Evolutionary conservation across 2,113 vertebrate species (phyloP), one percentile per base, ranked within the genome.

Genomic region (Ictalurus furcatus): DNA sequence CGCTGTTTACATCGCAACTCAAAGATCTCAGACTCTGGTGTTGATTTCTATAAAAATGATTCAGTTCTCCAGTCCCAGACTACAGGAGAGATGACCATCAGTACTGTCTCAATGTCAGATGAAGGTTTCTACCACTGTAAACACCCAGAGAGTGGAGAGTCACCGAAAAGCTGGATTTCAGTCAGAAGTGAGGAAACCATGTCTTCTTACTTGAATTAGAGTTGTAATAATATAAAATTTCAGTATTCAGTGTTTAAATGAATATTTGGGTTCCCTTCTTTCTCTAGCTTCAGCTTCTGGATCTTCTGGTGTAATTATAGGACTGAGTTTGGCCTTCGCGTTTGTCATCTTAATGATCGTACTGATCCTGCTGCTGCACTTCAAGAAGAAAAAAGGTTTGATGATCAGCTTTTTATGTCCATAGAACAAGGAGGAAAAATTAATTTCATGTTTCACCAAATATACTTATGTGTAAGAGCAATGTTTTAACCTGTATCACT

Each of bases 31-130:
- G 17, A 61, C 23, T 11, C 2, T 34, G 84, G 6, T 80, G 25
- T 84, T 23, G 25, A 87, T 52, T 94, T 93, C 91, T 91, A 87
- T 23, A 94, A 90, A 90, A 90, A 93, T 0, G 92, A 67, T 28
- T 0, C 0, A 12, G 2, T 40, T 56, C 30, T 34, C 34, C 58
- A 61, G 58, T 5, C 3, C 58, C 58, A 61, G 58, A 61, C 58
- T 61, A 61, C 17, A 61, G 58, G 58, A 61, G 58, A 61, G 58
- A 61, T 61, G 58, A 61, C 16, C 58, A 61, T 61, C 58, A 4
- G 4, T 61, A 61, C 17, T 61, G 58, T 61, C 19, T 61, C 58
- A 58, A 21, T 21, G 58, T 61, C 58, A 61, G 58, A 61, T 61
- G 58, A 61, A 61, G 58, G 19, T 61, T 61, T 61, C 58, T 61